These are phyloP conservation scores for Sitodiplosis mosellana DNA, from an alignment of 1,140 invertebrate species.

Conservation along the genomic window DNA sequence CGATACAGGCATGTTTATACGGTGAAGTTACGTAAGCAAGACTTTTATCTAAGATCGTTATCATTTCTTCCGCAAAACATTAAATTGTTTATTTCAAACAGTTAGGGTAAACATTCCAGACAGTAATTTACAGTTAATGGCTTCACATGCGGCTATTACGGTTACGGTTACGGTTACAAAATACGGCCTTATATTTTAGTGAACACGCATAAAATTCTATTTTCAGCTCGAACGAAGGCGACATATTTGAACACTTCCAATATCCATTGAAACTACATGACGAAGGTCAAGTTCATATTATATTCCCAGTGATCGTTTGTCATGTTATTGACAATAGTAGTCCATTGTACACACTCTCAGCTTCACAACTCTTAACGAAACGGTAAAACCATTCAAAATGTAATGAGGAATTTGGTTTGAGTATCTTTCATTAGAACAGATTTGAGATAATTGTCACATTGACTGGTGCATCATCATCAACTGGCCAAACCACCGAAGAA, in stretches of 20 bases:
- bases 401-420: no score
- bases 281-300: slow-evolving; percentile 29
- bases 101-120: no score
- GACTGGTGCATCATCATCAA: slow-evolving; percentile 60
- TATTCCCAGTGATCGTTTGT: slow-evolving; percentile 43
- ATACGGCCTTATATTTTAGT: no score
- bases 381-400: no score
- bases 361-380: slow-evolving; percentile 32
- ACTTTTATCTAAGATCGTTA: no score
- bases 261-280: slow-evolving; percentile 20
- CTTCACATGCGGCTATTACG: no score
- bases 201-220: no score
- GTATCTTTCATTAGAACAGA: no score
- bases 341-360: slow-evolving; percentile 33
- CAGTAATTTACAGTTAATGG: no score
- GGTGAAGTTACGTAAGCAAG: slow-evolving; percentile 18
- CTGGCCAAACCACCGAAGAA: slow-evolving; percentile 52
- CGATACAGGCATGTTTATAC: slow-evolving; percentile 36
- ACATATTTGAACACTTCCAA: slow-evolving; percentile 13
- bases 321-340: slow-evolving; percentile 37
- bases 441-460: slow-evolving; percentile 78
- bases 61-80: no score
- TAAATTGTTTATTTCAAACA: no score
- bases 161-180: no score
- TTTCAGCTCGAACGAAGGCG: slow-evolving; percentile 18